These are phyloP conservation scores for Myopa testacea DNA, from an alignment of 2,888 invertebrate species.

Conservation along the genomic window DNA sequence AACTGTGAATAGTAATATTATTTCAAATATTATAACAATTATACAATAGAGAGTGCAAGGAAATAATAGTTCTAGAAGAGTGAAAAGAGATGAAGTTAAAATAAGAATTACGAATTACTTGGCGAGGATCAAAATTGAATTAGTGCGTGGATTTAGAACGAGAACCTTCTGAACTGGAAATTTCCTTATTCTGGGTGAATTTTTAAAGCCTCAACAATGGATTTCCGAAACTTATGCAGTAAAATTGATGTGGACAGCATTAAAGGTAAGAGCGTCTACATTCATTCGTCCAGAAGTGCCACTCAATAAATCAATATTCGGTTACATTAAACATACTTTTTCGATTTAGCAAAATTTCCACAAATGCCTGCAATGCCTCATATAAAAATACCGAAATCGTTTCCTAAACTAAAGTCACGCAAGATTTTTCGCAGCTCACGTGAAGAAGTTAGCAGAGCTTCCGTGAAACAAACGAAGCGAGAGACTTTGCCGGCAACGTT, in stretches of 20 bases:
- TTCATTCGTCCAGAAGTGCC: neutral
- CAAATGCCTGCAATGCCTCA: constrained; percentile 56
- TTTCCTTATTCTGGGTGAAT: no score
- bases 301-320: constrained; percentile 27
- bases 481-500: constrained; percentile 1
- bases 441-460: constrained; percentile 49
- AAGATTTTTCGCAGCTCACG: constrained; percentile 62
- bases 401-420: constrained; percentile 62
- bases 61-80: no score
- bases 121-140: no score
- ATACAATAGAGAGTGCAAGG: neutral
- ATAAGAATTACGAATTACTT: no score
- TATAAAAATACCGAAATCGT: constrained; percentile 63
- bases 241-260: constrained; percentile 62
- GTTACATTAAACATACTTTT: constrained; percentile 8
- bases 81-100: neutral
- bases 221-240: constrained; percentile 63
- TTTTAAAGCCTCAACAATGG: constrained; percentile 51
- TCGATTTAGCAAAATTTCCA: constrained; percentile 58
- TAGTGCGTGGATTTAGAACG: no score
- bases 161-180: no score
- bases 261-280: constrained; percentile 53
- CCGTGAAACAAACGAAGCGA: constrained; percentile 36
- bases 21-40: constrained; percentile 44
- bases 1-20: constrained; percentile 44